These are phyloP conservation scores for Cryptosula pallasiana DNA, from an alignment of 2,888 invertebrate genomes.

Conservation along the genomic window DNA sequence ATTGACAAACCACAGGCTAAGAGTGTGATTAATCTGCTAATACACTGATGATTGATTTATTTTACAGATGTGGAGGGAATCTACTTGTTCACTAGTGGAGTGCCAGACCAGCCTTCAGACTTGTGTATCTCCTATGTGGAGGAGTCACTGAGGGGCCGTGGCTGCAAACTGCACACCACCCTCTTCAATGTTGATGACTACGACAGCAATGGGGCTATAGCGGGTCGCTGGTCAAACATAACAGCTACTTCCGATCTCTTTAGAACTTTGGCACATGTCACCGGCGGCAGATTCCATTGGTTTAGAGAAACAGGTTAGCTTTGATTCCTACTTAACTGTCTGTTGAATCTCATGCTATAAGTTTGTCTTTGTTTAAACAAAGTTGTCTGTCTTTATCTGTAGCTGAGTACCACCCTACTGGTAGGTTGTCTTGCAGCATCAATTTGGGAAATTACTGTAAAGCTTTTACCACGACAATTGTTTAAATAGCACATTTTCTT, in stretches of 20 bases:
- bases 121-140: slow-evolving; percentile 44
- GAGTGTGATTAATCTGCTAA: no score
- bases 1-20: no score
- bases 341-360: no score
- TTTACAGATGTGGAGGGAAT: slow-evolving; percentile 46
- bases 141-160: slow-evolving; percentile 41
- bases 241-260: slow-evolving; percentile 51
- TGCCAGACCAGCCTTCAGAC: slow-evolving; percentile 50
- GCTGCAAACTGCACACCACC: slow-evolving; percentile 44
- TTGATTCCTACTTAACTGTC: no score
- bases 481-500: no score
- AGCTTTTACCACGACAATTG: no score
- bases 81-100: slow-evolving; percentile 53
- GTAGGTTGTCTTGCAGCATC: not conserved
- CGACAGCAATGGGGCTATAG: slow-evolving; percentile 49
- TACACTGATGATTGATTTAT: not conserved
- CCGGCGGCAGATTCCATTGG: slow-evolving; percentile 53
- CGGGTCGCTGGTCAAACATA: slow-evolving; percentile 52
- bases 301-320: slow-evolving; percentile 51
- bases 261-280: slow-evolving; percentile 48
- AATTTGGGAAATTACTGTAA: no score
- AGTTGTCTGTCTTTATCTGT: not conserved
- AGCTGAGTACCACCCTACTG: slow-evolving; percentile 15
- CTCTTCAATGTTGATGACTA: slow-evolving; percentile 54
- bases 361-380: not conserved